Percentiles rank a stretch among this genome's conserved stretches.
These are phyloP conservation scores for Aphelinus certus DNA, from an alignment of 1,140 invertebrate genomes.

Conservation along the genomic window DNA sequence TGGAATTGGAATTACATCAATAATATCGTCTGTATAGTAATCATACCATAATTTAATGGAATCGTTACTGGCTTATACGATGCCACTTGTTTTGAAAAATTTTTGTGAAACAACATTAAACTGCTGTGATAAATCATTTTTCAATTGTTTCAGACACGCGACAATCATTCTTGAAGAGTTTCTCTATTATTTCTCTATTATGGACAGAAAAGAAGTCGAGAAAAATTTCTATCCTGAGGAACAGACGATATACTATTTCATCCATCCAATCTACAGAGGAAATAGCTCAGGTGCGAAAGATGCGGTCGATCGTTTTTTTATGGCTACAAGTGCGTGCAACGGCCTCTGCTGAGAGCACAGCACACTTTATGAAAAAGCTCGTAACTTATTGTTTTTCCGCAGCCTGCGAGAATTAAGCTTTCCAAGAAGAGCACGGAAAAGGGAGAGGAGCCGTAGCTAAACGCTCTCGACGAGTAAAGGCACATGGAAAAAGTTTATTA, in stretches of 20 bases:
- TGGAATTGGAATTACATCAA: too few relatives aligned
- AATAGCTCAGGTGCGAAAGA: conserved; percentile 9
- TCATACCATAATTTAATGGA: too few relatives aligned
- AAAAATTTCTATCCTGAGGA: background rate
- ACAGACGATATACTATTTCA: background rate
- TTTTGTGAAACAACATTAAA: too few relatives aligned
- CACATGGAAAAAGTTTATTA: too few relatives aligned
- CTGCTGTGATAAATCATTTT: background rate
- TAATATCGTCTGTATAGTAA: too few relatives aligned
- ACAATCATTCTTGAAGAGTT: background rate
- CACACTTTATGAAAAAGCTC: conserved; percentile 10
- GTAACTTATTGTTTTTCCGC: conserved; percentile 16
- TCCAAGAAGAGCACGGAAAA: too few relatives aligned
- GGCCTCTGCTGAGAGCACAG: background rate
- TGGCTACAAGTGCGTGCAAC: background rate
- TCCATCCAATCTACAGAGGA: background rate
- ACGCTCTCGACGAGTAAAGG: too few relatives aligned
- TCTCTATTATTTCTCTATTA: too few relatives aligned
- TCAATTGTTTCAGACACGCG: conserved; percentile 11
- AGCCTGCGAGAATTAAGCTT: background rate
- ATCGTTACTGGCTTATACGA: too few relatives aligned
- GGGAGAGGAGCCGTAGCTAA: too few relatives aligned
- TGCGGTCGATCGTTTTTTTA: background rate
- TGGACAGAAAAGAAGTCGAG: background rate
- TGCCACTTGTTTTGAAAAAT: too few relatives aligned